Conservation (phyloP, 2,113 vertebrate genomes). For the Fulmarus glacialis region DNA sequence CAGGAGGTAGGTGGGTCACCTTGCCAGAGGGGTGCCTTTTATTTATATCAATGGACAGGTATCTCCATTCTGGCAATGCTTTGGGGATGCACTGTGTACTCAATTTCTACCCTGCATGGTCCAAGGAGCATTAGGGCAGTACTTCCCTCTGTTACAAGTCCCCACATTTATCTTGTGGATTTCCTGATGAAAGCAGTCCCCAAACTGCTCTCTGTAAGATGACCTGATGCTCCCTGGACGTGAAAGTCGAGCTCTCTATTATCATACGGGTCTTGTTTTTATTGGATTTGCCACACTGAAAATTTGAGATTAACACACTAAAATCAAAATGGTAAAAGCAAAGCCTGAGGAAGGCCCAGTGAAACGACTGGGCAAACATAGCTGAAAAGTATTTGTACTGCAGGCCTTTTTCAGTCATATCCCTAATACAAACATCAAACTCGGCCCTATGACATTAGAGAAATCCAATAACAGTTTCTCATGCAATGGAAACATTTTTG, state of each 20-base stretch:
- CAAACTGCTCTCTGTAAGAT: neutral
- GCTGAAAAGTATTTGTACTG: neutral
- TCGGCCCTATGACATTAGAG: neutral
- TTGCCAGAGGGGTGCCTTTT: neutral
- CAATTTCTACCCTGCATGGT: neutral
- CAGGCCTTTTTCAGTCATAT: neutral
- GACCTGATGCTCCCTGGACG: neutral
- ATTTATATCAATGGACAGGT: neutral
- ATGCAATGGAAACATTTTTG: conserved; percentile 38
- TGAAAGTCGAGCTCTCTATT: neutral
- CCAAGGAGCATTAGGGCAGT: neutral
- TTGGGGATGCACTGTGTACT: accelerated
- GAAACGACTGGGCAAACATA: neutral
- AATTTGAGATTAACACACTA: neutral
- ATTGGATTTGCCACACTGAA: neutral
- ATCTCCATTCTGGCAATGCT: neutral
- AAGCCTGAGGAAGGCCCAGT: neutral
- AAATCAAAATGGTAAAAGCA: neutral
- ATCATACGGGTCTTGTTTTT: accelerated
- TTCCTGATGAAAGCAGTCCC: neutral
- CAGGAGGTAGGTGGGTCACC: neutral
- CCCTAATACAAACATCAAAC: neutral
- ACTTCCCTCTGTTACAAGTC: neutral
- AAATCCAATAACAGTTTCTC: conserved; percentile 7
- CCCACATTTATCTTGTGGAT: neutral